A percentile compares a stretch with the other conserved stretches of the same genome.
phyloP scores from a whole-genome alignment of 2,113 vertebrate genomes.

The Glaucomys volans region DNA sequence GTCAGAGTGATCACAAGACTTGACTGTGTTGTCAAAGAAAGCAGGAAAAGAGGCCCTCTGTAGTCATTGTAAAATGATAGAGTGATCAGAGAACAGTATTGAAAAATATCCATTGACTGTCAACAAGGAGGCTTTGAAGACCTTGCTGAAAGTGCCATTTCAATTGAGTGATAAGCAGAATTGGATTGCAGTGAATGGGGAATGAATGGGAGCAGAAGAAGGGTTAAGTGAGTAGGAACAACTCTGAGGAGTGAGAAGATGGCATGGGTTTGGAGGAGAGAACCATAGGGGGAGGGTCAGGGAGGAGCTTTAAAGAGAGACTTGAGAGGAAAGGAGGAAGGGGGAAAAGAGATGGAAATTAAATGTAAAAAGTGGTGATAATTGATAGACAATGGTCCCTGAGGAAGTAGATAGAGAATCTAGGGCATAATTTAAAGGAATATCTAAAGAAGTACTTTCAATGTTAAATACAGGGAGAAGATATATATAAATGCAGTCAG shows the following conservation, averaged over 20 bases:
- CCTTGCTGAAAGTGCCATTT: background rate
- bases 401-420: background rate
- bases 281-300: background rate
- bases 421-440: background rate
- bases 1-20: background rate
- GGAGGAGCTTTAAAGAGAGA: background rate
- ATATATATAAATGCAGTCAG: background rate
- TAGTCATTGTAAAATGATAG: background rate
- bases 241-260: background rate
- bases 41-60: background rate
- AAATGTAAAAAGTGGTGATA: background rate
- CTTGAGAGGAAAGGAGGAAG: background rate
- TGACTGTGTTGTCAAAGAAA: background rate
- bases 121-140: constrained; percentile 28
- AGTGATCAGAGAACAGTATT: background rate
- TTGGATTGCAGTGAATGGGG: background rate
- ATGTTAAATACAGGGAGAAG: background rate
- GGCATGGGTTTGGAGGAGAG: background rate
- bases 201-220: background rate
- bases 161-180: constrained; percentile 5
- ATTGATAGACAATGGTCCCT: background rate
- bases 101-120: background rate
- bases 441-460: constrained; percentile 44
- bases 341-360: background rate
- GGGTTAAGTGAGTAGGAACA: background rate